Conservation (phyloP, 2,888 invertebrate genomes). For the Timema cristinae region DNA sequence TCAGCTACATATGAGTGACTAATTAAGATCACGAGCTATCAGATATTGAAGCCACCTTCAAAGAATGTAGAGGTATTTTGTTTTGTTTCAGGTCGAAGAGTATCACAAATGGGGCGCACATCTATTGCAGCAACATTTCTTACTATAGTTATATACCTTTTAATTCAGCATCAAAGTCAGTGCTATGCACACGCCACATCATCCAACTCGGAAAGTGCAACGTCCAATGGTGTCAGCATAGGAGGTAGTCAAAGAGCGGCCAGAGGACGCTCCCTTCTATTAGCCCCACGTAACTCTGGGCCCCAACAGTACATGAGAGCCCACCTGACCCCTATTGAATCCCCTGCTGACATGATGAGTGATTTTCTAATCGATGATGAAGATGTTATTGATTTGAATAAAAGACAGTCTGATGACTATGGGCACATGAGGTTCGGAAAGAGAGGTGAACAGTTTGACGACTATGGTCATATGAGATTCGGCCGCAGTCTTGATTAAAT, state of each 20-base stretch:
- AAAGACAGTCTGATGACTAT: constrained; percentile 55
- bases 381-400: constrained; percentile 41
- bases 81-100: too few species aligned
- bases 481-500: constrained; percentile 48
- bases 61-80: too few species aligned
- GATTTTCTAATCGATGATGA: constrained; percentile 25
- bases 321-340: constrained; percentile 15
- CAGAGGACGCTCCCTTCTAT: neutral
- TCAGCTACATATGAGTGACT: too few species aligned
- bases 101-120: constrained; percentile 16
- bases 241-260: constrained; percentile 7
- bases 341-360: constrained; percentile 7
- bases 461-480: constrained; percentile 71
- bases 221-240: neutral
- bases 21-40: too few species aligned
- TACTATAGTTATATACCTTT: constrained; percentile 20
- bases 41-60: too few species aligned
- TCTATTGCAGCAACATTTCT: constrained; percentile 16
- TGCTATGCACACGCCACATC: constrained; percentile 16
- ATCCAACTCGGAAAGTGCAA: constrained; percentile 10
- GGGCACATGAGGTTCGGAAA: constrained; percentile 59
- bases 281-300: constrained; percentile 4
- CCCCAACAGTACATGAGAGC: constrained; percentile 15
- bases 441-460: constrained; percentile 60
- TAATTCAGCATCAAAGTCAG: constrained; percentile 16